These are phyloP conservation scores for Nycticebus coucang DNA, from an alignment of 2,113 vertebrate species.

Conservation along the genomic window DNA sequence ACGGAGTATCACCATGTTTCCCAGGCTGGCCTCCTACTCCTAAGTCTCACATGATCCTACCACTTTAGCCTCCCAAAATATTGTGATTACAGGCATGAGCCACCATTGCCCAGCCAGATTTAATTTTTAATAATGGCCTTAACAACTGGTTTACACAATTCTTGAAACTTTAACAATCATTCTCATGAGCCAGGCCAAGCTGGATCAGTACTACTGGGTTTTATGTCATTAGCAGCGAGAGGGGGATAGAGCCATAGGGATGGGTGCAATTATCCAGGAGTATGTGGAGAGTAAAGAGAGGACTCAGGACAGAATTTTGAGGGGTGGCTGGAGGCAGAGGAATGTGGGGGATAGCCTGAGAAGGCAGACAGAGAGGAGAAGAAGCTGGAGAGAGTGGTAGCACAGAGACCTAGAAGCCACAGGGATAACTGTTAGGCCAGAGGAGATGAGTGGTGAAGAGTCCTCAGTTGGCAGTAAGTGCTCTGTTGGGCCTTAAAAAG, in stretches of 20 bases:
- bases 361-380: not conserved
- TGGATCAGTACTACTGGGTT: not conserved
- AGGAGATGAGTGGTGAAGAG: not conserved
- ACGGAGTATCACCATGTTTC: too few relatives aligned
- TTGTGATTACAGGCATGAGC: too few relatives aligned
- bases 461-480: not conserved
- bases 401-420: not conserved
- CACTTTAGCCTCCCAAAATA: too few relatives aligned
- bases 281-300: not conserved
- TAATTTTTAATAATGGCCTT: not conserved
- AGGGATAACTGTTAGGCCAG: not conserved
- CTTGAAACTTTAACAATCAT: not conserved
- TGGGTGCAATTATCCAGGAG: not conserved
- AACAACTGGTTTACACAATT: not conserved
- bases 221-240: not conserved
- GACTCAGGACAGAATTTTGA: too few relatives aligned
- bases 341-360: not conserved
- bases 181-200: not conserved
- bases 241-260: not conserved
- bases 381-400: not conserved
- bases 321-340: not conserved
- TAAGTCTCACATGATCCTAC: too few relatives aligned
- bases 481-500: not conserved
- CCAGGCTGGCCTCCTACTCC: too few relatives aligned
- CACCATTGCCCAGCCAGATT: not conserved